Evolutionary conservation across 2,113 vertebrate species (phyloP).

Genomic region (Actenoides lindsayi): DNA sequence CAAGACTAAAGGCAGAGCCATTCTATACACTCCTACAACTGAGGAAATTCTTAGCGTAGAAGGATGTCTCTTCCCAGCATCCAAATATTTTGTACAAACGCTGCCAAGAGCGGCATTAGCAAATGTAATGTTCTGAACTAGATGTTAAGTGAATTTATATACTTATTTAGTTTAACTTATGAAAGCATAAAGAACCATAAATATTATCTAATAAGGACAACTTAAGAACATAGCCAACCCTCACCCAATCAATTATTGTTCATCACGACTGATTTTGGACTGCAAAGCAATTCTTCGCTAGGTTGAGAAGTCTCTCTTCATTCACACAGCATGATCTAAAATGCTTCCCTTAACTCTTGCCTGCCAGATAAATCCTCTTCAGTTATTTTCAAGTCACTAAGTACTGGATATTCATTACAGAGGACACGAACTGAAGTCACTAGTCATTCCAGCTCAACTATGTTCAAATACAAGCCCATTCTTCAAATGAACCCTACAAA

Average conservation of each 20-base stretch:
- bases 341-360: neutral
- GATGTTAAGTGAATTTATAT: conserved; percentile 6
- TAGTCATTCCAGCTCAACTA: neutral
- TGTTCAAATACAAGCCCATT: neutral
- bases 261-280: neutral
- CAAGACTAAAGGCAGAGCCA: neutral
- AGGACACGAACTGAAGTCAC: neutral
- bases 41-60: neutral
- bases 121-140: neutral
- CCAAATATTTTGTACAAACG: neutral
- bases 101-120: neutral
- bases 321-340: neutral
- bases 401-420: neutral
- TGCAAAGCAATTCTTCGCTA: neutral
- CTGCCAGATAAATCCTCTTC: neutral
- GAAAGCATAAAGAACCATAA: neutral
- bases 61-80: neutral
- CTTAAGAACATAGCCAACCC: neutral
- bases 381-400: neutral
- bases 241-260: neutral
- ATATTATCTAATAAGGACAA: neutral
- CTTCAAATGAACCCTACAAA: neutral
- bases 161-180: neutral
- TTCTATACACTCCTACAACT: neutral
- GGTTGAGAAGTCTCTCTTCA: neutral